A percentile compares a stretch with the other conserved stretches of the same genome.
Evolutionary conservation across 2,113 vertebrate genomes (phyloP).

Genomic region (Hemiscyllium ocellatum): DNA sequence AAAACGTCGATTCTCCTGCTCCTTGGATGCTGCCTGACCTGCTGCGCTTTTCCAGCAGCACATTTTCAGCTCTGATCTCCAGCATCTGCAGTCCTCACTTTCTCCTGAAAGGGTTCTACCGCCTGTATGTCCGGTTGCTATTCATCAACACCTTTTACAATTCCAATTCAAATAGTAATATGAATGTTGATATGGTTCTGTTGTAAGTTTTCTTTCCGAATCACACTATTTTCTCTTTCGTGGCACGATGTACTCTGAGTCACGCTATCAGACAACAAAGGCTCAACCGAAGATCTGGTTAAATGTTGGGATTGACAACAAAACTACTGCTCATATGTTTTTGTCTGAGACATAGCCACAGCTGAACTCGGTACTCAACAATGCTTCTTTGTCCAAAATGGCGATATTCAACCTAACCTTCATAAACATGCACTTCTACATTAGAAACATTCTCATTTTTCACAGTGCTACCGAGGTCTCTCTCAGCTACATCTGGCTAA

Average conservation of each 20-base stretch:
- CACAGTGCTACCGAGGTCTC: neutral
- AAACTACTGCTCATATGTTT: neutral
- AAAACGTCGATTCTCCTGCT: too few species aligned
- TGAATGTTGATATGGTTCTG: neutral
- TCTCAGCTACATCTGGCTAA: conserved; percentile 21
- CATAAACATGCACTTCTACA: neutral
- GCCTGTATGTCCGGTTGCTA: neutral
- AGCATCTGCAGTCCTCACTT: too few species aligned
- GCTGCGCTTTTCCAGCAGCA: too few species aligned
- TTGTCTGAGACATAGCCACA: neutral
- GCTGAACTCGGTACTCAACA: too few species aligned
- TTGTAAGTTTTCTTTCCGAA: neutral
- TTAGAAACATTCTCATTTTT: neutral
- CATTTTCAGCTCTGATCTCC: too few species aligned
- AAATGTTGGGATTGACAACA: neutral
- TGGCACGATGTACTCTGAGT: neutral
- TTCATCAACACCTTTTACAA: neutral
- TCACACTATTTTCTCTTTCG: neutral
- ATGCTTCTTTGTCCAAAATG: neutral
- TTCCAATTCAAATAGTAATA: neutral
- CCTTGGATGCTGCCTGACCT: too few species aligned
- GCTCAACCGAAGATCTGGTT: neutral
- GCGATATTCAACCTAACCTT: neutral
- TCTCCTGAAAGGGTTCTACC: neutral
- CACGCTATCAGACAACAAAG: neutral